Percentiles rank a stretch among this genome's conserved stretches.
Evolutionary conservation across 2,888 invertebrate species (phyloP).

Genomic region (Hirtodrosophila histrioides): DNA sequence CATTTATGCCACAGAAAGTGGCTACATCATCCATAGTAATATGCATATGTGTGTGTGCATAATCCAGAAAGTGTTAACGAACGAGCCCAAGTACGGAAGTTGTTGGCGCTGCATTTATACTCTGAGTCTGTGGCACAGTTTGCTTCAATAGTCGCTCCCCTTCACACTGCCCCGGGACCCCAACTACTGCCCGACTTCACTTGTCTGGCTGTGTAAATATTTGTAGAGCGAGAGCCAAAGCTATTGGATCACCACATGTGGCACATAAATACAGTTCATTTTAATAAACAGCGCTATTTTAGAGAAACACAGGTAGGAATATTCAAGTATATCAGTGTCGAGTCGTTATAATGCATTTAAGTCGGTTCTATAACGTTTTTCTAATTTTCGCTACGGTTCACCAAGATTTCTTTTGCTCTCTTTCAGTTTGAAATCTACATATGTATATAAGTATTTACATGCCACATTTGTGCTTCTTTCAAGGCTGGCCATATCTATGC

Average conservation of each 20-base stretch:
- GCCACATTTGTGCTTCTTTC: too few species aligned
- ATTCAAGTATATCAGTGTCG: slow-evolving; percentile 4
- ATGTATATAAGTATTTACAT: too few species aligned
- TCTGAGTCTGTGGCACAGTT: slow-evolving; percentile 56
- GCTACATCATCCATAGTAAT: too few species aligned
- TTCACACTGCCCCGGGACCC: slow-evolving; percentile 1
- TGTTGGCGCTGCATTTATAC: slow-evolving; percentile 41
- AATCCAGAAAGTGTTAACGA: slow-evolving; percentile 69
- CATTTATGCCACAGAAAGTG: too few species aligned
- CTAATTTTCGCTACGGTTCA: not conserved
- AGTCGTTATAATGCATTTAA: slow-evolving; percentile 10
- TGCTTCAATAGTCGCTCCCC: slow-evolving; percentile 35
- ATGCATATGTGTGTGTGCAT: slow-evolving; percentile 18
- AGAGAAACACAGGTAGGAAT: slow-evolving; percentile 19
- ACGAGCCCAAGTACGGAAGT: slow-evolving; percentile 64
- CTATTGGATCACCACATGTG: slow-evolving; percentile 67
- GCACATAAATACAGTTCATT: slow-evolving; percentile 56
- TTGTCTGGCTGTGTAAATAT: slow-evolving; percentile 64
- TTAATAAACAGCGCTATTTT: slow-evolving; percentile 13
- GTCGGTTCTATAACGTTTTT: not conserved
- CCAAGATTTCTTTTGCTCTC: not conserved
- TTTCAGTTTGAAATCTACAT: not conserved
- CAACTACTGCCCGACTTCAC: slow-evolving; percentile 15
- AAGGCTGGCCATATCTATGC: slow-evolving; percentile 30
- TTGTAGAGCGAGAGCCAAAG: slow-evolving; percentile 45